These are phyloP conservation scores for Probosciger aterrimus DNA, from an alignment of 2,113 vertebrate genomes.

Conservation along the genomic window DNA sequence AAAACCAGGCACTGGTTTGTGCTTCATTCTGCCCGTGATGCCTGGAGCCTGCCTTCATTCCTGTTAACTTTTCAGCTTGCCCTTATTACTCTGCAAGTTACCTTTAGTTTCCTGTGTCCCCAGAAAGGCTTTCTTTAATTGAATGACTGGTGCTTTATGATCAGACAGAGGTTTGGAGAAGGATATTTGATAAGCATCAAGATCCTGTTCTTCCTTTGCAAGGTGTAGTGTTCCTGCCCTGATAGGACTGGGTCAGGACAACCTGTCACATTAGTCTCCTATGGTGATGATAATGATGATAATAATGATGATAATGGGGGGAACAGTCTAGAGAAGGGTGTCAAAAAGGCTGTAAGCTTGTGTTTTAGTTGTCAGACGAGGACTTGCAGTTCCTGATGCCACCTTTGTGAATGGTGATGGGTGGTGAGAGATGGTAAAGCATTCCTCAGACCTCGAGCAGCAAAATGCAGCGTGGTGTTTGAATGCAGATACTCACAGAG, in stretches of 20 bases:
- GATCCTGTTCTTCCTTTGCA: background rate
- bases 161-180: background rate
- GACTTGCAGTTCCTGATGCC: background rate
- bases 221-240: background rate
- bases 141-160: background rate
- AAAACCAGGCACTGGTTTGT: background rate
- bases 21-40: background rate
- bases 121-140: background rate
- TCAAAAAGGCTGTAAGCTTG: background rate
- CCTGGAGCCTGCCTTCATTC: background rate
- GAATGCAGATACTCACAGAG: background rate
- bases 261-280: background rate
- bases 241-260: background rate
- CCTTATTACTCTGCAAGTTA: background rate
- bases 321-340: background rate
- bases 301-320: background rate
- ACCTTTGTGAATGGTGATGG: background rate
- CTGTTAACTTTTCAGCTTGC: background rate
- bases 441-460: background rate
- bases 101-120: background rate
- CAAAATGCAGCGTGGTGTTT: background rate
- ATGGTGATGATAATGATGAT: too few species aligned
- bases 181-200: background rate
- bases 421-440: background rate
- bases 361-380: background rate